Base-by-base conservation (phyloP, 1,140 invertebrate species). In the Neocloeon triangulifer region DNA sequence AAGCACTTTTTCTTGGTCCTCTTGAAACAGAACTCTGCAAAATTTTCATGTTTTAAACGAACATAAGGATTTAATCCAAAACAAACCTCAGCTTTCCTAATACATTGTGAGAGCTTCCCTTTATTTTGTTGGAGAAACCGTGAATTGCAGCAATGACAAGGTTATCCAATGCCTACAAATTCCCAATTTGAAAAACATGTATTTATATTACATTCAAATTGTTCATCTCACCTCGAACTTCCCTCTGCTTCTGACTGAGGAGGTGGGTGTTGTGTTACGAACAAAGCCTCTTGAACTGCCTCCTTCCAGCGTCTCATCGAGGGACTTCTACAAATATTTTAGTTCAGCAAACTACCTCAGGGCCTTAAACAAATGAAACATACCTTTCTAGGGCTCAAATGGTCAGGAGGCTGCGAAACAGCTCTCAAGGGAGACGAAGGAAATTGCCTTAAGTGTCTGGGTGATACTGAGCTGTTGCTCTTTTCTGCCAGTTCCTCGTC, bases 141-240 rank as follows among this genome's bases (percentile, higher is more conserved):
- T 61, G 55, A 31, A 67, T 58, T 4, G 64, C 64, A 6, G 61
- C 55, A 22, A 69, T 61, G 19, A 69, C 60, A 30, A 68, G 45
- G 39, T 53, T 58, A 44, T 69, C 64, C 33, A 62, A 38, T 10
- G 52, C 55, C 44, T 58, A 36, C 7, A 42, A 41, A 38, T 26
- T 25, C 13, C 27, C n/a, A n/a, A 5, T 9, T 10, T 19, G 35
- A 23, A 14, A 34, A 35, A 19, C 25, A n/a, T 32, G 12, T 12
- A 23, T 23, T 8, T 23, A 23, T 8, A 23, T 23, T 8, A 8
- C 8, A 23, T 23, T 23, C 8, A 23, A 12, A 8, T 8, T 8
- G n/a, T n/a, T 9, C 19, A 9, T 16, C 3, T 35, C 23, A 30
- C 37, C 37, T 39, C 37, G 13, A 39, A 29, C 22, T 39, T 39